These are phyloP conservation scores for Eptatretus burgeri DNA, from an alignment of 2,113 vertebrate genomes.

Conservation along the genomic window DNA sequence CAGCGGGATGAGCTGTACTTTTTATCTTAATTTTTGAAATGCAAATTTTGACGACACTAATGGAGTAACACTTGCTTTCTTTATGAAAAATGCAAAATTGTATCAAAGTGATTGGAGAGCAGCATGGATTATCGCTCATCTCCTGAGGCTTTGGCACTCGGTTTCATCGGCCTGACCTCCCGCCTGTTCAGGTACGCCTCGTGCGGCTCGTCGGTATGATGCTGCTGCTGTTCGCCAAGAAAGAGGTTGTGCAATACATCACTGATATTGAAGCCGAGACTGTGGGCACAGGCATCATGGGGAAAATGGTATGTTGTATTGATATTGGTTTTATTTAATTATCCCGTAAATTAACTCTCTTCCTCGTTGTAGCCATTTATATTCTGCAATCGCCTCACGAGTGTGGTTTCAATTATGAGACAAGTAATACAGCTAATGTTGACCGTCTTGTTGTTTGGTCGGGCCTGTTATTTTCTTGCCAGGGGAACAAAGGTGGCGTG, in stretches of 20 bases:
- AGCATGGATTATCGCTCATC: too few species aligned
- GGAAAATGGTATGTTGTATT: slow-evolving; percentile 48
- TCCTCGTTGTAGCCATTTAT: too few species aligned
- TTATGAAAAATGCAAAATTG: too few species aligned
- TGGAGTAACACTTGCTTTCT: slow-evolving; percentile 10
- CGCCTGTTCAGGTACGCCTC: slow-evolving; percentile 35
- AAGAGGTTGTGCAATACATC: slow-evolving; percentile 39
- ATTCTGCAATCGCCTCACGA: background rate
- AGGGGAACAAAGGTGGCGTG: slow-evolving; percentile 93
- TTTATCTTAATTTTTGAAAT: background rate
- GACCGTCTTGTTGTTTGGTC: too few species aligned
- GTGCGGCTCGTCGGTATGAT: slow-evolving; percentile 73
- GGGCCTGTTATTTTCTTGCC: background rate
- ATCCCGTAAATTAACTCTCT: too few species aligned
- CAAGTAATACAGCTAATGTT: too few species aligned
- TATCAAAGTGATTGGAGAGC: too few species aligned
- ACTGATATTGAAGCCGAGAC: slow-evolving; percentile 52
- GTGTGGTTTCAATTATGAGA: background rate
- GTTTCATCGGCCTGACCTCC: too few species aligned
- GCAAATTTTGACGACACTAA: background rate
- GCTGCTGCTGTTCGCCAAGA: slow-evolving; percentile 55
- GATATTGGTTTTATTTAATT: too few species aligned
- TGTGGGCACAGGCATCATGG: slow-evolving; percentile 95
- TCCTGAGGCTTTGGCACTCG: too few species aligned
- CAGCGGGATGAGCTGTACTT: too few species aligned